Percentiles rank a stretch among this genome's conserved stretches.
Evolutionary conservation across 1,140 invertebrate genomes (phyloP).

Genomic region (Drosophila malerkotliana): DNA sequence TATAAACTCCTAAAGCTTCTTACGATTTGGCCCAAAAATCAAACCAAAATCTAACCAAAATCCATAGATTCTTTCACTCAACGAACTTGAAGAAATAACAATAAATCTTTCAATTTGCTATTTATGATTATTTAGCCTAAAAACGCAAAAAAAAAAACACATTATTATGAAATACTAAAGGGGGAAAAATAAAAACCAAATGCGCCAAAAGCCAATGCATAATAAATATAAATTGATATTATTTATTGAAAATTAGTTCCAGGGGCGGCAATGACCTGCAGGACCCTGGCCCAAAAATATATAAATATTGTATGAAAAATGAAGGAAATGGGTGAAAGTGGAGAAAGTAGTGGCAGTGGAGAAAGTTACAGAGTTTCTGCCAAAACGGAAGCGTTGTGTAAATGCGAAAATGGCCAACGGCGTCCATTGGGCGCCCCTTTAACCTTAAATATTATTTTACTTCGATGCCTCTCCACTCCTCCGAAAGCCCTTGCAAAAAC

Average conservation of each 20-base stretch:
- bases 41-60: neutral
- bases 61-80: neutral
- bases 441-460: conserved; percentile 44
- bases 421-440: conserved; percentile 59
- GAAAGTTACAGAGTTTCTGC: conserved; percentile 34
- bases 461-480: neutral
- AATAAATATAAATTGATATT: conserved; percentile 65
- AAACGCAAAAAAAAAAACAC: neutral
- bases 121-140: conserved; percentile 20
- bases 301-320: neutral
- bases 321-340: neutral
- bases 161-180: neutral
- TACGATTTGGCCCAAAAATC: neutral
- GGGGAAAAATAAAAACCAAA: conserved; percentile 2
- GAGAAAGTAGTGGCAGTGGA: conserved; percentile 3
- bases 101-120: conserved; percentile 23
- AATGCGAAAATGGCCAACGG: conserved; percentile 57
- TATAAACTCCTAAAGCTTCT: too few relatives aligned
- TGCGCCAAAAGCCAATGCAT: conserved; percentile 1
- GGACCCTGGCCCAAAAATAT: conserved; percentile 8
- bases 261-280: conserved; percentile 46
- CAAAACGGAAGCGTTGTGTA: conserved; percentile 66
- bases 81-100: neutral
- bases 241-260: conserved; percentile 64
- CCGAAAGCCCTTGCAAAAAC: neutral